Evolutionary conservation across 2,797 vertebrate genomes (phyloP), one percentile per base, ranked within the genome.

Genomic region (Micropoecilia bifurca): DNA sequence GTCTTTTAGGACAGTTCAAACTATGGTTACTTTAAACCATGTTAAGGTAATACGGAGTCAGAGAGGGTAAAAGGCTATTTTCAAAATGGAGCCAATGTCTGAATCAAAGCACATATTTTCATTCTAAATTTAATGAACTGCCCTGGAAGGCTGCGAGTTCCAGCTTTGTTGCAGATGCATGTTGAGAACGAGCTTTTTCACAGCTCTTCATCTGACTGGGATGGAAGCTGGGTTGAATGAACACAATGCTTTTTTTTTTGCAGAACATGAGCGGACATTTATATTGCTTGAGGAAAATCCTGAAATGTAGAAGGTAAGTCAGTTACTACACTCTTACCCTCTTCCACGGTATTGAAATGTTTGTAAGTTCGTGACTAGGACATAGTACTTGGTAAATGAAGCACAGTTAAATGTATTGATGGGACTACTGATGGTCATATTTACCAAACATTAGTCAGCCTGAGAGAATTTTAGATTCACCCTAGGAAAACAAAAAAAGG

Each of bases 381-480:
- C 80, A 82, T 46, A 71, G 16, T 83, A 43, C 59, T 71, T 12
- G 43, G 84, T 80, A 81, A 85, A 85, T 84, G 45, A 82, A 79
- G 82, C 77, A 88, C 73, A 87, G 80, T 59, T 86, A 82, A 82
- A 86, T 86, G 84, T 89, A 74, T 80, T 89, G 79, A 89, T 91
- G 88, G 82, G 83, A 90, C 87, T 89, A 85, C 82, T 77, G 92
- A 95, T 95, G 92, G 93, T 95, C 93, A 94, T 94, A 94, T 95
- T 95, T 95, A 91, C 90, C 93, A 94, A 92, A 94, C 88, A 93
- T 86, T 90, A 85, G 91, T 94, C 91, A 92, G 89, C 74, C 81
- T 91, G 82, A 93, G 80, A 86, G 77, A 80, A 63, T 85, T 91
- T 92, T 89, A 80, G 80, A 89, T 83, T 93, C 41, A 86, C 3